phyloP scores from a whole-genome alignment of 2,113 vertebrate genomes.

The Sclerurus mexicanus region DNA sequence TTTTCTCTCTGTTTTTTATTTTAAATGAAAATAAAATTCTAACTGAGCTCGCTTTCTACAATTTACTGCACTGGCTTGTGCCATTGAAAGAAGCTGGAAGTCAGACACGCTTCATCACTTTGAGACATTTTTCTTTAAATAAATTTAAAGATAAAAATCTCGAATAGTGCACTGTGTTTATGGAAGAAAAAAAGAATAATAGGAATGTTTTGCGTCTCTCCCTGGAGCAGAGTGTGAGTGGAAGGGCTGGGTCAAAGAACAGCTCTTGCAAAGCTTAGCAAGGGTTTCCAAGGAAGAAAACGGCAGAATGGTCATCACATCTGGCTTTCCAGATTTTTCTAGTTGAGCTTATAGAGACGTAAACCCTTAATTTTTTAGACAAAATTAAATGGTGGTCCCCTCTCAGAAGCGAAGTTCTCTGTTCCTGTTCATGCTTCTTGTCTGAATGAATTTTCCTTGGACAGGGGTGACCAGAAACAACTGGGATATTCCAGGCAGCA shows the following conservation, averaged over 20 bases:
- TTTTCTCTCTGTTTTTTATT: background rate
- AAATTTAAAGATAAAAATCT: slow-evolving; percentile 48
- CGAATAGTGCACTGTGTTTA: background rate
- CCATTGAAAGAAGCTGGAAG: slow-evolving; percentile 41
- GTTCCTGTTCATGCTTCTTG: background rate
- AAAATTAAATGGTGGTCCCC: background rate
- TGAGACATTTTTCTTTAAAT: slow-evolving; percentile 47
- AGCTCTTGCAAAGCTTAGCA: background rate
- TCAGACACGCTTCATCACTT: slow-evolving; percentile 46
- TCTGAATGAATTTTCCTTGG: background rate
- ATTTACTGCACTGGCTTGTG: slow-evolving; percentile 48
- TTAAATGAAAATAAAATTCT: slow-evolving; percentile 46
- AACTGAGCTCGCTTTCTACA: slow-evolving; percentile 39
- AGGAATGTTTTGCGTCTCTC: background rate
- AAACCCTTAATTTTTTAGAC: background rate
- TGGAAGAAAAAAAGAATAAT: background rate
- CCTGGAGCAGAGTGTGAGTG: background rate
- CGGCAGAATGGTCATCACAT: background rate
- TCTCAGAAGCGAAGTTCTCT: background rate
- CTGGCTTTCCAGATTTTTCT: background rate
- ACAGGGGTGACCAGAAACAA: background rate
- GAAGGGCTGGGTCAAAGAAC: background rate
- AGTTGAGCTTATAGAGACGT: background rate
- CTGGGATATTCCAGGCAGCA: background rate
- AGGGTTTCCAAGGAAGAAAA: background rate